Conservation (phyloP, 1,140 invertebrate species). For the Oreohelix idahoensis region DNA sequence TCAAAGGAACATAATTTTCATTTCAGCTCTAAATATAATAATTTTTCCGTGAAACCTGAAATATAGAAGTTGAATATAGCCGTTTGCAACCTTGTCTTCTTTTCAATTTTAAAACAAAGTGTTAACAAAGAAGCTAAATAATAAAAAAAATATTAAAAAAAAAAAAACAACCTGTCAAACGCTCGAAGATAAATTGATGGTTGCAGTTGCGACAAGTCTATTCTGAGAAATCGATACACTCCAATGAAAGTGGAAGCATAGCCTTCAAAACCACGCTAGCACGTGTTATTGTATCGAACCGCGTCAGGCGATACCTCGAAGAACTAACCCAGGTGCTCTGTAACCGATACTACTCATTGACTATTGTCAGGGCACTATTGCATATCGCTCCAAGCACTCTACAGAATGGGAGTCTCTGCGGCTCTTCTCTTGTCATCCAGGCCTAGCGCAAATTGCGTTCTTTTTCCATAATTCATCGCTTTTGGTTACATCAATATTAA, state of each 20-base stretch:
- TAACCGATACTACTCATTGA: slow-evolving; percentile 5
- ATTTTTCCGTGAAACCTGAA: too few species aligned
- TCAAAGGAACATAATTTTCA: too few species aligned
- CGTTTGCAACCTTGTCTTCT: too few species aligned
- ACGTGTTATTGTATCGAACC: slow-evolving; percentile 5
- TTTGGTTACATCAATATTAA: slow-evolving; percentile 15
- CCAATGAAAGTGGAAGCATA: neutral
- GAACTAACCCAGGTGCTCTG: slow-evolving; percentile 9
- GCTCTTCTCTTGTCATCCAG: neutral
- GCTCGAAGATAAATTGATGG: neutral
- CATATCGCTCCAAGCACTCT: neutral
- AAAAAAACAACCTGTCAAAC: neutral
- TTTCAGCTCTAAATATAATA: too few species aligned
- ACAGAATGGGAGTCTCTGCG: neutral
- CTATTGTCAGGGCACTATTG: neutral
- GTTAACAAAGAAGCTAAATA: too few species aligned
- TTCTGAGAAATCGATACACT: neutral
- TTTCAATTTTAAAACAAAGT: too few species aligned
- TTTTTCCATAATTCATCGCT: slow-evolving; percentile 2
- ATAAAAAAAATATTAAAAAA: neutral
- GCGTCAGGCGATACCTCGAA: neutral
- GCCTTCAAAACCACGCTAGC: neutral
- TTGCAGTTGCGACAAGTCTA: neutral
- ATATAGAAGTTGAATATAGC: too few species aligned
- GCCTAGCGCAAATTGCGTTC: neutral